phyloP scores from a whole-genome alignment of 2,888 invertebrate genomes.

The Ophion ventricosus region DNA sequence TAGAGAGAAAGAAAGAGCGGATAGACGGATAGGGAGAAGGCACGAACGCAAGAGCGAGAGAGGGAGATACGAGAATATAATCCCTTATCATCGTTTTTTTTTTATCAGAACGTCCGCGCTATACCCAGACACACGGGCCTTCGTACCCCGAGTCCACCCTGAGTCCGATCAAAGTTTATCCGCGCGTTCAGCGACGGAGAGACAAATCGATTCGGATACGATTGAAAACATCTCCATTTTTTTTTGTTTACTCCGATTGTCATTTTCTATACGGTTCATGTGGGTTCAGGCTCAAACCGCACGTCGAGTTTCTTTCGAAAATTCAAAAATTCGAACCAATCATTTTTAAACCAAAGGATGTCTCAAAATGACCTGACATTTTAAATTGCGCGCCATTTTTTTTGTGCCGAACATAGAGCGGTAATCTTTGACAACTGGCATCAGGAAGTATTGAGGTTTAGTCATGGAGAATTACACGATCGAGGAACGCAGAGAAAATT shows the following conservation, averaged over 20 bases:
- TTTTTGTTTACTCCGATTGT: not conserved
- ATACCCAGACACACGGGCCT: constrained; percentile 27
- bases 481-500: no score
- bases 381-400: no score
- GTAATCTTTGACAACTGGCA: no score
- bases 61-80: constrained; percentile 28
- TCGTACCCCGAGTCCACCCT: constrained; percentile 22
- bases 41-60: constrained; percentile 21
- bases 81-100: constrained; percentile 48
- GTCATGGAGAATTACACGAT: no score
- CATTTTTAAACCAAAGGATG: no score
- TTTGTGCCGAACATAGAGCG: no score
- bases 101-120: constrained; percentile 7
- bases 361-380: no score
- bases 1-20: constrained; percentile 51
- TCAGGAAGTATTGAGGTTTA: no score
- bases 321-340: no score
- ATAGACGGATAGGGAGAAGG: constrained; percentile 7
- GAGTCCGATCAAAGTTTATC: constrained; percentile 47
- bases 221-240: constrained; percentile 24
- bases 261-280: not conserved
- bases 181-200: constrained; percentile 14
- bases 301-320: no score
- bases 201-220: constrained; percentile 40
- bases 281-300: not conserved